Conservation (phyloP, 2,113 vertebrate genomes). For the Daubentonia madagascariensis region DNA sequence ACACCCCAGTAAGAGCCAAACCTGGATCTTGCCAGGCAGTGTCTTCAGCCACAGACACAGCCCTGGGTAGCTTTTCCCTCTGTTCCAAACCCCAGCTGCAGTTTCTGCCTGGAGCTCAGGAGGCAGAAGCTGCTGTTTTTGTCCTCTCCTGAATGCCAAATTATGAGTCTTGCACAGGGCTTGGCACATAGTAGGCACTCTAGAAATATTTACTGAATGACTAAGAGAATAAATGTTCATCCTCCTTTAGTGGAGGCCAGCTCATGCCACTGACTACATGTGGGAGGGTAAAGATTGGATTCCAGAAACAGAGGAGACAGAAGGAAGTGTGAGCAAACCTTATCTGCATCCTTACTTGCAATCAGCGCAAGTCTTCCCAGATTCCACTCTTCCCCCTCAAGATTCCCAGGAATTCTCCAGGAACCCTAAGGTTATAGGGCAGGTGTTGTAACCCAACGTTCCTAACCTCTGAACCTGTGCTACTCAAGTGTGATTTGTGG, state of each 20-base stretch:
- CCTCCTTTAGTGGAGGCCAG: background rate
- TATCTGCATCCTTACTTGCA: background rate
- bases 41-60: background rate
- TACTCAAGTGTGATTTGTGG: background rate
- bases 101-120: background rate
- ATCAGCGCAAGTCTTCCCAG: background rate
- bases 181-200: constrained; percentile 3
- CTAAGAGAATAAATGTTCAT: background rate
- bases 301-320: background rate
- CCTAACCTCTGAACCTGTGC: background rate
- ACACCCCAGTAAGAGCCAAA: background rate
- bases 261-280: background rate
- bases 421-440: background rate
- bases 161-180: background rate
- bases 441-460: background rate
- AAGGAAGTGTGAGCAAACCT: background rate
- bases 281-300: background rate
- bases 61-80: background rate
- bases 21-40: background rate
- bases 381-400: background rate
- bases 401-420: background rate
- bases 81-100: background rate
- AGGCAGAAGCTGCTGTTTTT: background rate
- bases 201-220: constrained; percentile 19
- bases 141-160: background rate